Percentiles rank a stretch among this genome's conserved stretches.
Conservation (phyloP, 2,797 vertebrate species). For the Acipenser transmontanus region DNA sequence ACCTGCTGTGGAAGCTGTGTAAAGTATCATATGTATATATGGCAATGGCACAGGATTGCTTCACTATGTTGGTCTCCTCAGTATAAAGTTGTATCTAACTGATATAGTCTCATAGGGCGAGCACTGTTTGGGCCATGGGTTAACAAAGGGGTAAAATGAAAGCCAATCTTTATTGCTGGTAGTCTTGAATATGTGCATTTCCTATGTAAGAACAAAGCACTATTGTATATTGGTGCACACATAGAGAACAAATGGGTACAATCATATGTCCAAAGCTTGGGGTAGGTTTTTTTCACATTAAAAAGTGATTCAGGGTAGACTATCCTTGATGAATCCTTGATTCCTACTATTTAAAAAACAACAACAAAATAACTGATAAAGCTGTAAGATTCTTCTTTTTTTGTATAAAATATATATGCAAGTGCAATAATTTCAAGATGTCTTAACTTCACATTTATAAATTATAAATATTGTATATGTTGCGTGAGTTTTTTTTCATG, state of each 20-base stretch:
- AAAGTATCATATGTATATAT: no score
- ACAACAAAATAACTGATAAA: not conserved
- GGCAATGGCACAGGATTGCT: no score
- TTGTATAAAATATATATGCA: slow-evolving; percentile 55
- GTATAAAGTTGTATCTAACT: no score
- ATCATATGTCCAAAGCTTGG: slow-evolving; percentile 12
- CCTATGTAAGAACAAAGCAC: slow-evolving; percentile 10
- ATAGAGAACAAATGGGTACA: slow-evolving; percentile 7
- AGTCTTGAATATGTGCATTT: slow-evolving; percentile 16
- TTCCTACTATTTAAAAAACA: slow-evolving; percentile 21
- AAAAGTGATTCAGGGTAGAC: slow-evolving; percentile 18
- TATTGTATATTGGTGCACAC: slow-evolving; percentile 14
- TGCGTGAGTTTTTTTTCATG: slow-evolving; percentile 48
- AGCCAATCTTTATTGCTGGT: slow-evolving; percentile 6
- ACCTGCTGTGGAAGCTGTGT: no score
- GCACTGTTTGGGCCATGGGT: no score
- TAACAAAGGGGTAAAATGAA: slow-evolving; percentile 8
- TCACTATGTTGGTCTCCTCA: no score
- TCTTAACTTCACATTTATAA: slow-evolving; percentile 71
- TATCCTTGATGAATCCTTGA: not conserved
- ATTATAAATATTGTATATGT: slow-evolving; percentile 75
- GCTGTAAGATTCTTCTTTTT: slow-evolving; percentile 48
- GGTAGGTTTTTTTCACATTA: slow-evolving; percentile 9
- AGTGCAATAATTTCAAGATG: slow-evolving; percentile 70
- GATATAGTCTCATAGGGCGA: no score